phyloP scores from a whole-genome alignment of 2,113 vertebrate genomes.

The Lepus timidus region DNA sequence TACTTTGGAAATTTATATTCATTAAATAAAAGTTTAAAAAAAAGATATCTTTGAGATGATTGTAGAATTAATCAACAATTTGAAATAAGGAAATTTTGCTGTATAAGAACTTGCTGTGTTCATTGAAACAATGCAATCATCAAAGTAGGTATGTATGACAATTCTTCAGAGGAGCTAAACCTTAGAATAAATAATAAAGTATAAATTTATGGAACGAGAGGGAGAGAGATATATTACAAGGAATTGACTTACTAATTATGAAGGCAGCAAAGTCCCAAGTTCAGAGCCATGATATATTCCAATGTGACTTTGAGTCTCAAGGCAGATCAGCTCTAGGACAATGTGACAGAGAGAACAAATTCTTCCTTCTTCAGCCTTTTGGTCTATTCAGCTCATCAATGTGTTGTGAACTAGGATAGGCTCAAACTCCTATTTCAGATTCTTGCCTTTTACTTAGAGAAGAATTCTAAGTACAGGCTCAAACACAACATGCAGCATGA shows the following conservation, averaged over 20 bases:
- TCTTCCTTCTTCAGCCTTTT: not conserved
- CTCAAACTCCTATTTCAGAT: no score
- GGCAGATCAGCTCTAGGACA: not conserved
- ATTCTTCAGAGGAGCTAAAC: not conserved
- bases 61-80: constrained; percentile 7
- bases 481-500: no score
- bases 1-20: no score
- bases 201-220: no score
- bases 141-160: not conserved
- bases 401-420: no score
- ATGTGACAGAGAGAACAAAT: not conserved
- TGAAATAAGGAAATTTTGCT: not conserved
- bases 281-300: not conserved
- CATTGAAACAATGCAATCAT: not conserved
- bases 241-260: not conserved
- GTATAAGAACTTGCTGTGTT: not conserved
- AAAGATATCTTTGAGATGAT: not conserved
- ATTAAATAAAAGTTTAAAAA: not conserved
- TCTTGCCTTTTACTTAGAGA: no score
- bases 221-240: no score
- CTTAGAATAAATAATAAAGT: no score
- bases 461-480: no score
- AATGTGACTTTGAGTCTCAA: not conserved
- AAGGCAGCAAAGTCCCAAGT: not conserved
- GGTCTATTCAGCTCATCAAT: not conserved